Base-by-base conservation (phyloP, 2,888 invertebrate genomes). In the Lasius fuliginosus region DNA sequence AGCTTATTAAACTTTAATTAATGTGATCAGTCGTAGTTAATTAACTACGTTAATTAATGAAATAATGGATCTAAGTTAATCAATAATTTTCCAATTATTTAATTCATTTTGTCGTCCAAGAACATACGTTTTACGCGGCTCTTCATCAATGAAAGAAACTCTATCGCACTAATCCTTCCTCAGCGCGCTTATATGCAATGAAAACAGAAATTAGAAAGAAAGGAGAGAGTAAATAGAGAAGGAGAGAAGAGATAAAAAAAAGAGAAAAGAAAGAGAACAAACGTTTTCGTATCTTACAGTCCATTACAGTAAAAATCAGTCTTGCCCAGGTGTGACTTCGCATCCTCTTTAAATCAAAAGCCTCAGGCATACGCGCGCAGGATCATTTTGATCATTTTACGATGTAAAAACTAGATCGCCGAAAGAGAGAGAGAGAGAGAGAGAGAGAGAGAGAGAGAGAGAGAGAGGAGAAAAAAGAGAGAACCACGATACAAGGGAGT, bases 321-420 rank as follows among this genome's bases (percentile, higher is more conserved):
- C 93, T 94, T 93, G 83, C 90, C 92, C 87, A 62, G 90, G 84
- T 92, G 91, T 92, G 91, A 92, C 90, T 91, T 88, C 91, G 88
- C 89, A 87, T 91, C 89, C 86, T 88, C 86, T 91, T 91, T 87
- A 85, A 92, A 92, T 92, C 89, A 86, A 92, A 93, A 93, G 93
- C 92, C 93, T 91, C 93, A 84, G 92, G 92, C 93, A 93, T 93
- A 92, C 90, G 91, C 91, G 90, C 92, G 92, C 93, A 92, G 88
- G 88, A 88, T 87, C 64, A 67, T 83, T 83, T 83, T 88, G 79
- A 81, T 88, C 86, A 84, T 90, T 85, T 81, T 46, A 73, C 81
- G 33, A 58, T 42, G 77, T 30, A 84, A 85, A 85, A 86, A 84
- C 75, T 77, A 75, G 62, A 81, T 77, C 84, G 67, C 49, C 75